Conservation (phyloP, 2,797 vertebrate genomes). For the Tinamus major region DNA sequence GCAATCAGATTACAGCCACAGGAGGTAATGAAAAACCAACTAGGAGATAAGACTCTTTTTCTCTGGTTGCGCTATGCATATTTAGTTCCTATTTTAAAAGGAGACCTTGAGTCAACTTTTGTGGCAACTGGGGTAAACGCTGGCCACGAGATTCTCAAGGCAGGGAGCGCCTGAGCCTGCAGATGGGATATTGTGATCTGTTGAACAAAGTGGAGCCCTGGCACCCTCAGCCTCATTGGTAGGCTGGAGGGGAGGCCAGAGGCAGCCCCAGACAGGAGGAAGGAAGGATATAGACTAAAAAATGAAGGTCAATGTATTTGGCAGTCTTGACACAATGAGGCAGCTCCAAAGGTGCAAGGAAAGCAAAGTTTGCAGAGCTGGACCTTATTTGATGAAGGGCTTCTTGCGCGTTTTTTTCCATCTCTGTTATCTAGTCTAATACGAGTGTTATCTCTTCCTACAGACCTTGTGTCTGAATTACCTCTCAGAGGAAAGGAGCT, state of each 20-base stretch:
- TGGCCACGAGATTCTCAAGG: slow-evolving; percentile 30
- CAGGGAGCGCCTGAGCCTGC: not conserved
- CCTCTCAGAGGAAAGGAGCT: slow-evolving; percentile 1
- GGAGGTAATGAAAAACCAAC: slow-evolving; percentile 55
- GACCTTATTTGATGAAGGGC: slow-evolving; percentile 46
- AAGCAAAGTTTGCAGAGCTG: not conserved
- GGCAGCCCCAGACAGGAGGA: not conserved
- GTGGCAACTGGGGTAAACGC: not conserved
- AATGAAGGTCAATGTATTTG: slow-evolving; percentile 29
- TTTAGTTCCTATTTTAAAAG: slow-evolving; percentile 32
- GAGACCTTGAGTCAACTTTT: slow-evolving; percentile 9
- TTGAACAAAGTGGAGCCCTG: not conserved
- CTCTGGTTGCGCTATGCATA: not conserved
- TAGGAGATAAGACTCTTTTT: slow-evolving; percentile 37
- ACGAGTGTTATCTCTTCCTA: slow-evolving; percentile 59
- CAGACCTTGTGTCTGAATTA: slow-evolving; percentile 41
- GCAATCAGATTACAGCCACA: slow-evolving; percentile 54
- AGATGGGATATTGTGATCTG: not conserved
- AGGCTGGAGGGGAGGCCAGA: not conserved
- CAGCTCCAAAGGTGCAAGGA: slow-evolving; percentile 17
- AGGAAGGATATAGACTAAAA: not conserved
- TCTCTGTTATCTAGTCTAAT: slow-evolving; percentile 56
- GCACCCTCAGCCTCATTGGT: not conserved
- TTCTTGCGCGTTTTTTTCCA: slow-evolving; percentile 56
- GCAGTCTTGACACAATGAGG: not conserved